Evolutionary conservation across 2,113 vertebrate genomes (phyloP), one percentile per base, ranked within the genome.

Genomic region (Toxostoma redivivum): DNA sequence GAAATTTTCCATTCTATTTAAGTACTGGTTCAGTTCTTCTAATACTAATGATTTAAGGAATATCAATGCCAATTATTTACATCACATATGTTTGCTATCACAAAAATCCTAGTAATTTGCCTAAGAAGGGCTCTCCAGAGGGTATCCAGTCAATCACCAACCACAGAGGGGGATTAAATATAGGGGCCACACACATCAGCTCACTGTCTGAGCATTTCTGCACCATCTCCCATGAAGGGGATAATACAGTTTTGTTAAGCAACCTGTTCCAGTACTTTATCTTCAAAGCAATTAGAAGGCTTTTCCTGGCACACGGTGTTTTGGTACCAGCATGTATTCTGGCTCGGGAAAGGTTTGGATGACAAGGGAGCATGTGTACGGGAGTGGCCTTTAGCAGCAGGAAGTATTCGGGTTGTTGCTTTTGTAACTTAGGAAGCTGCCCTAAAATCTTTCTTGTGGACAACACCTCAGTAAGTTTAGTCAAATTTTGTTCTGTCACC

Each of bases 211-310:
- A 93, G 15, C 53, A 57, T 61, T 88, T 86, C 44, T 88, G 48
- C 53, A 33, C n/a, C 4, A 1, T 42, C 58, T 72, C 45, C 57
- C 40, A 15, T 1, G 5, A 51, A 92, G 30, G 22, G 28, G 45
- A 51, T 82, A 73, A 88, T 4, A 33, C 6, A 42, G 61, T 25
- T 89, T 79, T 78, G 44, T 91, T 87, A 74, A 89, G 65, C 37
- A 91, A 86, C 77, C 77, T 84, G 44, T 66, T 94, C 51, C 65
- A 89, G 61, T 35, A 65, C 28, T 81, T 86, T 13, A 92, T 22
- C 70, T 90, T 93, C 84, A 91, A 79, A 94, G n/a, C 57, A 79
- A 30, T 38, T 28, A 54, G 48, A 89, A 92, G 74, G 57, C 35
- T 81, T 77, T 79, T 78, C 60, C 87, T 2, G 2, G 38, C 37